Evolutionary conservation across 2,888 invertebrate species (phyloP), one percentile per base, ranked within the genome.

Genomic region (Acronicta leporina): DNA sequence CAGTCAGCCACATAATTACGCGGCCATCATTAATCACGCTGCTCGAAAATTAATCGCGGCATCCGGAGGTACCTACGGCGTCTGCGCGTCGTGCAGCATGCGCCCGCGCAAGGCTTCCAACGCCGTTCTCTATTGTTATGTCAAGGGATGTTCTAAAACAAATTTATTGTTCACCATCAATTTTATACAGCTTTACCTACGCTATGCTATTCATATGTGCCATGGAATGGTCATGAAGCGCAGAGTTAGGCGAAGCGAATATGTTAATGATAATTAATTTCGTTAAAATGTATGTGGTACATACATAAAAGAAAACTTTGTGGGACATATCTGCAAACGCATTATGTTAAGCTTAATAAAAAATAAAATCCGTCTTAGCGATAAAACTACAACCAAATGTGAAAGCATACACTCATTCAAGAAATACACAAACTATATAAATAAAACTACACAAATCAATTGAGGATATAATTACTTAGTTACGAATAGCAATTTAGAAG

Each of bases 11-110:
- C 72, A 76, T 84, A 86, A 86, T 87, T 83, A 80, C 75, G 57
- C 54, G 66, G 60, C 63, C 62, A 68, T 79, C 84, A 87, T 87
- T 83, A 87, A 87, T 87, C 87, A 86, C 71, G 68, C 27, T 73
- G 65, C 73, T 72, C 65, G 65, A 64, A 76, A 77, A 84, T 80
- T 83, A 83, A 85, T 82, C 80, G 76, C 72, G 76, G 79, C 75
- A 85, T 87, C 84, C 84, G 82, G 69, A 71, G 77, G 62, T 63
- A 57, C n/a, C n/a, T n/a, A n/a, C 53, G 62, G 46, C 52, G 38
- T 2, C 38, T 38, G 38, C 38, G 63, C 51, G 69, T 74, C 67
- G 66, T 70, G 73, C 68, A 57, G 68, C 70, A 70, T 80, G 75
- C 73, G 79, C 60, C 71, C 57, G 69, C 55, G 74, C 85, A 87